Evolutionary conservation across 2,888 invertebrate genomes (phyloP), one percentile per base, ranked within the genome.

Genomic region (Merodon equestris): DNA sequence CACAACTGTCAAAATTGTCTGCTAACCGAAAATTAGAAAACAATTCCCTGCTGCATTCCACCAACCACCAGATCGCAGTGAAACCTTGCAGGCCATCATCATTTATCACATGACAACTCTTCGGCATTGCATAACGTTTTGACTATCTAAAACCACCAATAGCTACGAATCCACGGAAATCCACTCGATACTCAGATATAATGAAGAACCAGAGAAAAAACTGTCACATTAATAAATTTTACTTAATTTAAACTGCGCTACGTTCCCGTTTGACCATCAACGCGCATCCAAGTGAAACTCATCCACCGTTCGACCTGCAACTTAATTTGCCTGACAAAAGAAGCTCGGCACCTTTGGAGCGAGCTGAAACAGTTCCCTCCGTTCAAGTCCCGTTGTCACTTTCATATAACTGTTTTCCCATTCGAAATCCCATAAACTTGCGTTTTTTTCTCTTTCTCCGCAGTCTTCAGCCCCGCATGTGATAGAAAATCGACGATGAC

Each of bases 311-410:
- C 38, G 58, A 58, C 60, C 66, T 54, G 79, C 79, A 74, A 64
- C 74, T 74, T 64, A 70, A 79, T 74, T 79, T 74, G 68, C 58
- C 50, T 70, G 47, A 79, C 79, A 79, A 79, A 58, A 68, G 74
- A 68, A 48, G 56, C 63, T 36, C 51, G 38, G 38, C 36, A 42
- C 47, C 40, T 38, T 47, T 13, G 14, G 19, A 10, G 17, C 34
- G 47, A 38, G 57, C 36, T 9, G 9, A 38, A 47, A 34, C 53
- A 54, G 10, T n/a, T 40, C 10, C 3, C 40, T n/a, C n/a, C 74
- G 68, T 74, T 44, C 79, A 79, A 79, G 79, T 79, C 73, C 79
- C 79, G 79, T 79, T 79, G 79, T 79, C 79, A 79, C 79, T 79
- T 79, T 79, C 79, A 74, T 74, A 79, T 74, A 79, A 79, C 79